These are phyloP conservation scores for Drosophila dives DNA, from an alignment of 2,888 invertebrate genomes.

Conservation along the genomic window DNA sequence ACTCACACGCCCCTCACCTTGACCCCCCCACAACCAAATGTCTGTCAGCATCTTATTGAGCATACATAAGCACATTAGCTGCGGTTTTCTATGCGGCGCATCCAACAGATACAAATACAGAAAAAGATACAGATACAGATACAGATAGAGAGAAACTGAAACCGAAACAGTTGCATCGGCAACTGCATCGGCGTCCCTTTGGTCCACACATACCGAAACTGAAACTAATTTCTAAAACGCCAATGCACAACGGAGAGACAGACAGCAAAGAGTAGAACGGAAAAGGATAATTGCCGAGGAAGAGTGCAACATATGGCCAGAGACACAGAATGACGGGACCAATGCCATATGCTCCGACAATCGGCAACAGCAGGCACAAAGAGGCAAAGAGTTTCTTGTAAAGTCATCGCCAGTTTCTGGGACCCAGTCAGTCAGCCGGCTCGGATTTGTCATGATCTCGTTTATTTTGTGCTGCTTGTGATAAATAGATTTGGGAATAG, in stretches of 20 bases:
- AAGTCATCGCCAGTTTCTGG: constrained; percentile 36
- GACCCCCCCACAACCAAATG: constrained; percentile 36
- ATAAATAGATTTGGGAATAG: constrained; percentile 62
- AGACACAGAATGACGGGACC: constrained; percentile 42
- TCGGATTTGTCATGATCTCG: constrained; percentile 74
- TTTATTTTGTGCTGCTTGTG: constrained; percentile 64
- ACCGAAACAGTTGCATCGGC: constrained; percentile 37
- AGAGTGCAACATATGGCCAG: constrained; percentile 76
- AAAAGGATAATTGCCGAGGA: constrained; percentile 75
- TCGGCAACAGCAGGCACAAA: constrained; percentile 61
- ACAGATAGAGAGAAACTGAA: neutral
- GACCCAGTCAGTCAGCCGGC: constrained; percentile 60
- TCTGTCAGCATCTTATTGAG: constrained; percentile 78
- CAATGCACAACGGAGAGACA: constrained; percentile 3
- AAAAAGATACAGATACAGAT: constrained; percentile 3
- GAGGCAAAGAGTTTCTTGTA: constrained; percentile 55
- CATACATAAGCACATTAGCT: constrained; percentile 75
- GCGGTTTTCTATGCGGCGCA: constrained; percentile 61
- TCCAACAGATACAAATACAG: constrained; percentile 28
- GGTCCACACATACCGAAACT: constrained; percentile 63
- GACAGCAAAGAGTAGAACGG: constrained; percentile 42
- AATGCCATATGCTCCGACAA: constrained; percentile 42
- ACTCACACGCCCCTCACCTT: constrained; percentile 61
- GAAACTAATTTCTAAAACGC: constrained; percentile 71
- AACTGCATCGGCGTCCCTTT: constrained; percentile 62